Base-by-base conservation (phyloP, 2,113 vertebrate species). In the Oncorhynchus gorbuscha region DNA sequence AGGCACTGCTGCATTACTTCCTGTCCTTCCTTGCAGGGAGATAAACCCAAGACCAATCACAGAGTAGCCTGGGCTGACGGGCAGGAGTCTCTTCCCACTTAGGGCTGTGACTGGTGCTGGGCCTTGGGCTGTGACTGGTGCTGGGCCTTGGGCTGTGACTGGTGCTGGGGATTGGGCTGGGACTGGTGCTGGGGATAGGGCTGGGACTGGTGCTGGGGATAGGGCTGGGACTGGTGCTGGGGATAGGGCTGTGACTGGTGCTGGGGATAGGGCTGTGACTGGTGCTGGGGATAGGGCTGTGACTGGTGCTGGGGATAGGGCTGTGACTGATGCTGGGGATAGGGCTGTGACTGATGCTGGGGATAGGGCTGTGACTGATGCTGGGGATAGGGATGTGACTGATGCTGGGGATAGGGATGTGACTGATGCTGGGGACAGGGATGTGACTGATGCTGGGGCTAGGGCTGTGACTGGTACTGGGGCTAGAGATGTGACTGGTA, bases 21-120 rank as follows among this genome's bases (percentile, higher is more conserved):
- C 85, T 30, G 84, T 39, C 55, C 86, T 83, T 49, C 55, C 73
- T 22, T 76, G 79, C 20, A n/a, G 73, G 0, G 65, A 74, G 75
- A 30, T 79, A 20, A 39, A n/a, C 61, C 13, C 79, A 55, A 79
- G 32, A 6, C 32, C 67, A 4, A 70, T 12, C 28, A 26, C 28
- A 4, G 79, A 67, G 76, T 75, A 83, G 39, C 75, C 84, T 5
- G 76, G 24, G 9, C 13, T n/a, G 30, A 61, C 55, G 0, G 80
- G 73, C 9, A 79, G 66, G 70, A 79, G 73, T 58, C 20, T 73
- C 88, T 71, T 79, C 76, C 0, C 86, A 45, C 39, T 71, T 7
- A 77, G 78, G 65, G 65, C 5, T 0, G 79, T 69, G 32, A 49
- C 32, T 64, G n/a, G 6, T 5, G 35, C 35, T 0, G 35, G 39